Base-by-base conservation (phyloP, 2,888 invertebrate genomes). In the Antheraea assamensis region DNA sequence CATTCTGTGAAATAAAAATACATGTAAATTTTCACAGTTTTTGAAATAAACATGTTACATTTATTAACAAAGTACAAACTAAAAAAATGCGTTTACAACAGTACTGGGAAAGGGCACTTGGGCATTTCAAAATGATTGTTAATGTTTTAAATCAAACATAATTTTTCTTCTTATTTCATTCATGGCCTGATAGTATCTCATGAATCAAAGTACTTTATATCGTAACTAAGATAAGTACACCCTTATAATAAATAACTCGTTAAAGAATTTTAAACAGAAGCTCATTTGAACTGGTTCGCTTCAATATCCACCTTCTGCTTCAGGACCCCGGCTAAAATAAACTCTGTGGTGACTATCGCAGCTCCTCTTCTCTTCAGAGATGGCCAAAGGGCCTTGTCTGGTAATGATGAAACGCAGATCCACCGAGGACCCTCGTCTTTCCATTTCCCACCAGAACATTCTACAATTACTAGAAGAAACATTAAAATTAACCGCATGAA, bases 381-480 rank as follows among this genome's bases (percentile, higher is more conserved):
- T 0, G 90, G 79, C 92, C 93, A 92, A 3, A 88, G 83, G 0
- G 77, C 78, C 1, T 75, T 75, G 77, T 93, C 94, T 0, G 82
- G 83, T 0, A 74, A 3, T 2, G 79, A 81, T 0, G 92, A 86
- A 5, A 94, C 83, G 73, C 90, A 91, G 0, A 92, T 70, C 93
- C 94, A 93, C 35, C 79, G 78, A 0, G 82, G 24, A 0, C 87
- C 88, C 0, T 83, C 87, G n/a, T 87, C 88, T 27, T 80, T 81
- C 93, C 93, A 94, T 0, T 73, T 77, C 1, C 94, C 94, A 27
- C 94, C 94, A 0, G 93, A 93, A 79, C 91, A 90, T 75, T 93
- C 91, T 31, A 93, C 93, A 77, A 94, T 94, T 77, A 88, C 94
- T 94, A 87, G 3, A 82, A 85, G 72, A 24, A 58, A 58, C n/a